Evolutionary conservation across 2,888 invertebrate genomes (phyloP), one percentile per base, ranked within the genome.

Genomic region (Glyphotaelius pellucidus): DNA sequence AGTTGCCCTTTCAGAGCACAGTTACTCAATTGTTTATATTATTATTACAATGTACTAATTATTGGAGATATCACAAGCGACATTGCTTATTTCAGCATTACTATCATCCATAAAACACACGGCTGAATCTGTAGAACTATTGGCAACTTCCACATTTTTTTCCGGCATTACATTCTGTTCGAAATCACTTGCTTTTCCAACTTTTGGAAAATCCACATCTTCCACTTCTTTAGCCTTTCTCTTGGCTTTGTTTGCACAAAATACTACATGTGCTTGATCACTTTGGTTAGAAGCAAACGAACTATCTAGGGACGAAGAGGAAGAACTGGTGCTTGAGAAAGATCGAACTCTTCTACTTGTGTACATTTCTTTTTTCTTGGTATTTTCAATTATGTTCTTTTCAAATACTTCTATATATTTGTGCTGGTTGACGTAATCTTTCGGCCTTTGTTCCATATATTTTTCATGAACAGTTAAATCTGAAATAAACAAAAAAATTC

Each of bases 371-470:
- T 52, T 80, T 52, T 91, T 38, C n/a, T 80, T 67, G 42, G 90
- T 88, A 80, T 93, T 94, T 93, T 94, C 95, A 86, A 94, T 94
- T 0, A 93, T 94, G 80, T 95, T 94, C 79, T 94, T 94, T 93
- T 96, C 96, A 94, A 96, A 97, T n/a, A 95, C 94, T 79, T 95
- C 94, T 93, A 97, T 96, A 94, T 96, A 97, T 1, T 95, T 94
- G 1, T 95, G 94, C 92, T 96, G 96, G 93, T 95, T 95, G 0
- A 94, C 94, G 94, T 97, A 97, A 93, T 95, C 95, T 0, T 92
- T 87, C 0, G 97, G 97, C 93, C 94, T 95, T 84, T 95, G 94
- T 1, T 93, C 79, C 89, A 95, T 93, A 94, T 97, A 97, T 4
- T 92, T 94, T 25, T 94, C 90, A 92, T 96, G 95, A 0, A 97